A percentile compares a stretch with the other conserved stretches of the same genome.
These are phyloP conservation scores for Notothenia rossii DNA, from an alignment of 2,113 vertebrate genomes.

Conservation along the genomic window DNA sequence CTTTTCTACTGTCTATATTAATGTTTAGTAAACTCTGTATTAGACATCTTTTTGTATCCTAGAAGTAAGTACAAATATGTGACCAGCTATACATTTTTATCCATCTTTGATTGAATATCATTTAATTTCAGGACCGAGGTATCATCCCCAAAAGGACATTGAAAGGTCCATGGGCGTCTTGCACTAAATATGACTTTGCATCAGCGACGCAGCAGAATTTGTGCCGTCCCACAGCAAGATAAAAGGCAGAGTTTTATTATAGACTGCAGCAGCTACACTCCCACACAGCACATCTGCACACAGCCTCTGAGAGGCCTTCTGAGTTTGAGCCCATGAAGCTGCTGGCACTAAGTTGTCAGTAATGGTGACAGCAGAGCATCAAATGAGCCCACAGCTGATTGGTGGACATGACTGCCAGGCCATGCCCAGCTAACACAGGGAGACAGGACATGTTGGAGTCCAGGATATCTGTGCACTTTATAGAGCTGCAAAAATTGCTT, in stretches of 20 bases:
- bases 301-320: not conserved
- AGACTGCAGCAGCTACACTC: conserved; percentile 51
- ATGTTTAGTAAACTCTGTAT: not conserved
- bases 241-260: conserved; percentile 55
- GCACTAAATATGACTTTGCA: conserved; percentile 5
- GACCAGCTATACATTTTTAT: not conserved
- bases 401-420: not conserved
- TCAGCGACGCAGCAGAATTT: not conserved
- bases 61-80: too few species aligned
- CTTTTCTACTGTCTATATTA: too few species aligned
- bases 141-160: not conserved
- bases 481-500: not conserved
- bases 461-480: not conserved
- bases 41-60: too few species aligned
- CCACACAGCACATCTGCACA: conserved; percentile 52
- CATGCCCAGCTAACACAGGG: not conserved
- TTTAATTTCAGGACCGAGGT: not conserved
- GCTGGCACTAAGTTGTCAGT: not conserved
- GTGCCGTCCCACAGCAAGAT: conserved; percentile 33
- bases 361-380: not conserved
- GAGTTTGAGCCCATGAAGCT: not conserved
- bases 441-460: not conserved
- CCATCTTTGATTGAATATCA: not conserved
- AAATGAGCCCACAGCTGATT: not conserved
- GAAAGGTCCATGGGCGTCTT: not conserved